Conservation (phyloP, 2,888 invertebrate genomes). For the Axea sp. region DNA sequence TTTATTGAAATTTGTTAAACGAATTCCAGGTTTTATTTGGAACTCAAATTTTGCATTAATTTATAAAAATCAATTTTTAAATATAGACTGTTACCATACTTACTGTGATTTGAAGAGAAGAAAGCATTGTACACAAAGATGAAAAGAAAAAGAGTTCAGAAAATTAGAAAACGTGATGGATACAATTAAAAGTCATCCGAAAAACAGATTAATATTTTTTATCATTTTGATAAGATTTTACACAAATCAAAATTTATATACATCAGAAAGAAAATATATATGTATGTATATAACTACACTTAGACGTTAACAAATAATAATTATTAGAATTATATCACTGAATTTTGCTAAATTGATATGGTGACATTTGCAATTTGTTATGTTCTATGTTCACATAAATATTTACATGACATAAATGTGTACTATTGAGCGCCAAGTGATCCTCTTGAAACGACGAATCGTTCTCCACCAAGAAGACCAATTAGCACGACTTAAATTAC, state of each 20-base stretch:
- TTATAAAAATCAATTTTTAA: slow-evolving; percentile 4
- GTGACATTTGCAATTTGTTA: slow-evolving; percentile 52
- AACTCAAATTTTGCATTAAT: background rate
- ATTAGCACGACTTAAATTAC: background rate
- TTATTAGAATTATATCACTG: slow-evolving; percentile 52
- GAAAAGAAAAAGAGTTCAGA: slow-evolving; percentile 8
- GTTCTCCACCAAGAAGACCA: background rate
- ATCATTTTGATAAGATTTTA: slow-evolving; percentile 56
- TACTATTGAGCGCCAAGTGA: background rate
- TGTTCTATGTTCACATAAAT: slow-evolving; percentile 55
- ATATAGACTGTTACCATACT: slow-evolving; percentile 28
- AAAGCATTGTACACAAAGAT: slow-evolving; percentile 34
- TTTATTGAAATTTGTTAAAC: too few species aligned
- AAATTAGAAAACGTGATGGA: slow-evolving; percentile 49
- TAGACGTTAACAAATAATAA: slow-evolving; percentile 54
- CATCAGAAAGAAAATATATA: slow-evolving; percentile 39
- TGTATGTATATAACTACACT: slow-evolving; percentile 47
- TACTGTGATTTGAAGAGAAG: slow-evolving; percentile 16
- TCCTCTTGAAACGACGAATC: background rate
- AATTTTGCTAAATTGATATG: slow-evolving; percentile 59
- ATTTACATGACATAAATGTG: slow-evolving; percentile 42
- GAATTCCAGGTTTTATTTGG: too few species aligned
- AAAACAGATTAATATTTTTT: slow-evolving; percentile 59
- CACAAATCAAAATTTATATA: slow-evolving; percentile 58
- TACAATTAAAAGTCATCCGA: slow-evolving; percentile 49